These are phyloP conservation scores for Telmatochromis brachygnathus DNA, from an alignment of 2,113 vertebrate genomes.

Conservation along the genomic window DNA sequence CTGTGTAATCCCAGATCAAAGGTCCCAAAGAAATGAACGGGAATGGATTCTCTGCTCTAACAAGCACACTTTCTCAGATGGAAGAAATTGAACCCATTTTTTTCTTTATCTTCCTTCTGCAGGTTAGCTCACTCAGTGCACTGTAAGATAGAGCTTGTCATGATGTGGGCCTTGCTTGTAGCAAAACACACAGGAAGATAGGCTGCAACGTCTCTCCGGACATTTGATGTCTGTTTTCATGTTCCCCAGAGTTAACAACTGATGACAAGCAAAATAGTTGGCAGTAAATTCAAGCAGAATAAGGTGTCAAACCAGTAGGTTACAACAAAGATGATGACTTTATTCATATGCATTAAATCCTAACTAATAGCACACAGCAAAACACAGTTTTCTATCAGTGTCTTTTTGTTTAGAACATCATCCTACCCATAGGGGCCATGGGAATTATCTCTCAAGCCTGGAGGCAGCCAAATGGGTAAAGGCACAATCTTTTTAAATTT, in stretches of 20 bases:
- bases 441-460: neutral
- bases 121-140: slow-evolving; percentile 52
- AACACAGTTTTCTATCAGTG: neutral
- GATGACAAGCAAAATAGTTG: slow-evolving; percentile 6
- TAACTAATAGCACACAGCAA: neutral
- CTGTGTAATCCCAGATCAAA: slow-evolving; percentile 73
- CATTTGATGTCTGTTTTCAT: slow-evolving; percentile 56
- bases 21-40: slow-evolving; percentile 49
- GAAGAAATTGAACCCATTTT: slow-evolving; percentile 61
- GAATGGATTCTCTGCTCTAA: slow-evolving; percentile 66
- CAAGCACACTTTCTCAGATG: slow-evolving; percentile 61
- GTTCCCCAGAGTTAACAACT: slow-evolving; percentile 3
- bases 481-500: neutral
- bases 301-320: neutral
- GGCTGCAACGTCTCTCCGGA: neutral
- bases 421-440: neutral
- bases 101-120: slow-evolving; percentile 66
- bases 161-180: slow-evolving; percentile 16
- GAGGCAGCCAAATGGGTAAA: neutral
- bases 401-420: neutral
- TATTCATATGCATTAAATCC: neutral
- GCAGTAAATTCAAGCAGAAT: neutral
- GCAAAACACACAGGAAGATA: slow-evolving; percentile 35
- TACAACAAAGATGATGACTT: neutral
- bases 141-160: slow-evolving; percentile 40